Conservation (phyloP, 2,888 invertebrate genomes). For the Sceliomorpha sp. region DNA sequence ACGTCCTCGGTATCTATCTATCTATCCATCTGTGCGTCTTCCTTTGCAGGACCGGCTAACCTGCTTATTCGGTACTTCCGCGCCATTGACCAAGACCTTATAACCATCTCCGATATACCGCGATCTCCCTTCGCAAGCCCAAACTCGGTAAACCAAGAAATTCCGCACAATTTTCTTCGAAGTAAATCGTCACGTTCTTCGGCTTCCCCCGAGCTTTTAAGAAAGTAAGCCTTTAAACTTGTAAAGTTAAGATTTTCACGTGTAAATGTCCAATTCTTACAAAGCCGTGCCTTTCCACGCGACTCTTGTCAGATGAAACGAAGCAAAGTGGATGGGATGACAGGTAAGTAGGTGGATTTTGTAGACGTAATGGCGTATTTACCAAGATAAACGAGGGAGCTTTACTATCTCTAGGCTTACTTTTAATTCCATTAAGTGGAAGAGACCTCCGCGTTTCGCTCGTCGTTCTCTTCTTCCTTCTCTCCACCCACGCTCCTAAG, state of each 20-base stretch:
- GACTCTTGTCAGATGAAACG: slow-evolving; percentile 37
- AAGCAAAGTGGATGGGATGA: slow-evolving; percentile 50
- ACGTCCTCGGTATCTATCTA: slow-evolving; percentile 72
- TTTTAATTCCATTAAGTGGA: slow-evolving; percentile 74
- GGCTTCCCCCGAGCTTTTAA: slow-evolving; percentile 1
- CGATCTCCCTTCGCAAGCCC: slow-evolving; percentile 69
- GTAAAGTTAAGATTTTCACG: no score
- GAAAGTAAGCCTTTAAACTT: no score
- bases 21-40: slow-evolving; percentile 73
- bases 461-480: slow-evolving; percentile 43
- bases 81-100: slow-evolving; percentile 77
- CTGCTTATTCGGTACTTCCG: slow-evolving; percentile 66
- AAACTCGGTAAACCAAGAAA: slow-evolving; percentile 54
- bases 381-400: slow-evolving; percentile 69
- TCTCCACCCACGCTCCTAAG: slow-evolving; percentile 41
- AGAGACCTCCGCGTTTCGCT: slow-evolving; percentile 59
- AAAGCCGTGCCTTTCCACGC: slow-evolving; percentile 14
- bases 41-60: slow-evolving; percentile 52
- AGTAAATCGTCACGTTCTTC: slow-evolving; percentile 29
- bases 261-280: no score
- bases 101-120: slow-evolving; percentile 66
- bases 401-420: slow-evolving; percentile 71
- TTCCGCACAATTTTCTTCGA: slow-evolving; percentile 27
- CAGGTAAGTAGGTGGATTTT: slow-evolving; percentile 61
- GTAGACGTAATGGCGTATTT: slow-evolving; percentile 66